These are phyloP conservation scores for Coregonus sp. DNA, from an alignment of 2,797 vertebrate genomes.

Conservation along the genomic window DNA sequence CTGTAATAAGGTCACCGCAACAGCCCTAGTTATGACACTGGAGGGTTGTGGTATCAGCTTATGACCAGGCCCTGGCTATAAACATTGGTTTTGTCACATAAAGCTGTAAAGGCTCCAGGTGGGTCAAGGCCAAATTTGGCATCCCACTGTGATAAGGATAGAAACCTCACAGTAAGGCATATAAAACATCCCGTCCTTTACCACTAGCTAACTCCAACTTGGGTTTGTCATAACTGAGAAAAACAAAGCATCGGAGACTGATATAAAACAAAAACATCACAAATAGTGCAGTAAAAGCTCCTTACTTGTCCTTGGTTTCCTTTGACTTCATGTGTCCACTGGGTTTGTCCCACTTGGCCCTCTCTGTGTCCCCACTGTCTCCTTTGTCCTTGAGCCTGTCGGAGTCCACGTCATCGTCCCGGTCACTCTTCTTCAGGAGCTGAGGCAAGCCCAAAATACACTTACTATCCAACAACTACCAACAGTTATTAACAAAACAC, in stretches of 20 bases:
- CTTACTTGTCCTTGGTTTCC: slow-evolving; percentile 82
- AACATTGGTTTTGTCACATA: too few species aligned
- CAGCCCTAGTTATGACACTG: too few species aligned
- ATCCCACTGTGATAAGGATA: too few species aligned
- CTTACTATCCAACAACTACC: neutral
- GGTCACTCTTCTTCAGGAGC: slow-evolving; percentile 96
- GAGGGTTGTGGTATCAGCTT: too few species aligned
- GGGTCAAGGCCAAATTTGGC: too few species aligned
- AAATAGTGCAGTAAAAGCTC: neutral
- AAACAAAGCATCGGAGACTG: neutral
- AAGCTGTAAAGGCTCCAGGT: too few species aligned
- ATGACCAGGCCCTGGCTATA: too few species aligned
- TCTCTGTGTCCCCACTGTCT: slow-evolving; percentile 81
- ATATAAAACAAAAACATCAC: neutral
- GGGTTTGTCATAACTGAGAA: neutral
- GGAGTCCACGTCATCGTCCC: slow-evolving; percentile 84
- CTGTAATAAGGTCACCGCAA: too few species aligned
- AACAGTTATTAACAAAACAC: neutral
- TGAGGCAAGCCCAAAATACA: slow-evolving; percentile 52
- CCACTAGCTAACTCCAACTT: neutral
- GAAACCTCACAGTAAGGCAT: too few species aligned
- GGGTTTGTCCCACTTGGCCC: slow-evolving; percentile 84
- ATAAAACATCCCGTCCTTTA: too few species aligned
- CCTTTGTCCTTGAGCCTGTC: slow-evolving; percentile 88
- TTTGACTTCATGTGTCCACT: slow-evolving; percentile 78